phyloP scores from a whole-genome alignment of 1,140 invertebrate genomes.

The Stegodyphus dumicola region DNA sequence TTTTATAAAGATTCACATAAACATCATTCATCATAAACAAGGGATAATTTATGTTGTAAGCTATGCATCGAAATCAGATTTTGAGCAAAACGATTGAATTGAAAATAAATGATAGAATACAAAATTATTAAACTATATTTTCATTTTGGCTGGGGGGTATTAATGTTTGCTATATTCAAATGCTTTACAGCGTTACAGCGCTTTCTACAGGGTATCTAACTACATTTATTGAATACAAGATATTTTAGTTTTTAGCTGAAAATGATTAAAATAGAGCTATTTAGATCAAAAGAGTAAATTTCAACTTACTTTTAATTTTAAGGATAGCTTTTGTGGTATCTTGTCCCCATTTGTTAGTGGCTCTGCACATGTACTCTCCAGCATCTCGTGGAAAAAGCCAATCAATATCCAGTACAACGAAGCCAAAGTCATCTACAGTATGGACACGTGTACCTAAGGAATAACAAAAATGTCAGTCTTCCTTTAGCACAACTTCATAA shows the following conservation, averaged over 20 bases:
- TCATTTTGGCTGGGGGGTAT: too few relatives aligned
- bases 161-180: too few relatives aligned
- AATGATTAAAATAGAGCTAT: not conserved
- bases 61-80: too few relatives aligned
- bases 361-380: constrained; percentile 87
- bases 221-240: not conserved
- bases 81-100: too few relatives aligned
- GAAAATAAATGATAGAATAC: too few relatives aligned
- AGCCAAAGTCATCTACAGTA: constrained; percentile 93
- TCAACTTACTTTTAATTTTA: constrained; percentile 62
- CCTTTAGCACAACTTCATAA: too few relatives aligned
- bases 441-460: constrained; percentile 82
- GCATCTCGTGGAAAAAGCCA: constrained; percentile 86
- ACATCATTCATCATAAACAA: too few relatives aligned
- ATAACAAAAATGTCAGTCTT: too few relatives aligned
- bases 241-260: not conserved
- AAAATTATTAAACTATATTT: too few relatives aligned
- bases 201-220: not conserved
- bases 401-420: constrained; percentile 87
- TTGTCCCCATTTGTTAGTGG: constrained; percentile 86
- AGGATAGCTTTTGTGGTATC: constrained; percentile 86
- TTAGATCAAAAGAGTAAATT: not conserved
- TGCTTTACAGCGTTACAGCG: too few relatives aligned
- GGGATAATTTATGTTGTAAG: too few relatives aligned
- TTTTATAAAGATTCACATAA: too few relatives aligned